Evolutionary conservation across 2,113 vertebrate species (phyloP).

Genomic region (Brachirus orientalis): DNA sequence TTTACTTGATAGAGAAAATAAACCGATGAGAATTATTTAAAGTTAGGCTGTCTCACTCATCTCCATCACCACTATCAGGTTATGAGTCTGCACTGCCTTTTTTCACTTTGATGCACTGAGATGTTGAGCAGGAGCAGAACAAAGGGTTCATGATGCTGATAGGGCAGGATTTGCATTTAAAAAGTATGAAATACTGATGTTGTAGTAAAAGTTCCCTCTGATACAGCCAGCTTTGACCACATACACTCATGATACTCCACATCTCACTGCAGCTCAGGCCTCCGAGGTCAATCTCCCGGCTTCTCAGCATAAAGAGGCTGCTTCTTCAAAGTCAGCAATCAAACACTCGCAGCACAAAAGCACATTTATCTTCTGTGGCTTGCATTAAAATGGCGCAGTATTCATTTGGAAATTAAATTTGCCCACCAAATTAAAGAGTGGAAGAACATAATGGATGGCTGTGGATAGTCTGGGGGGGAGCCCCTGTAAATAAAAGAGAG

Average conservation of each 20-base stretch:
- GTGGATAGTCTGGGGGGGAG: conserved; percentile 47
- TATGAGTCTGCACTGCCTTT: conserved; percentile 10
- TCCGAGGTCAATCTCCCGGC: conserved; percentile 46
- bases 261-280: conserved; percentile 32
- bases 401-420: conserved; percentile 81
- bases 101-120: conserved; percentile 8
- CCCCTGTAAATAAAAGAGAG: conserved; percentile 63
- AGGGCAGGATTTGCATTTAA: neutral
- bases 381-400: conserved; percentile 67
- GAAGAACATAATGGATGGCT: conserved; percentile 71
- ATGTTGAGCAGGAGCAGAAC: neutral
- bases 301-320: conserved; percentile 49
- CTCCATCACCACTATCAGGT: conserved; percentile 5
- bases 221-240: conserved; percentile 6
- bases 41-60: neutral
- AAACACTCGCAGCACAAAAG: conserved; percentile 71
- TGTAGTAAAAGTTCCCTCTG: neutral
- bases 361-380: conserved; percentile 70
- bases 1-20: no score
- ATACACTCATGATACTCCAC: conserved; percentile 19
- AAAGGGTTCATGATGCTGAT: conserved; percentile 7
- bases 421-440: conserved; percentile 76
- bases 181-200: conserved; percentile 7
- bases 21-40: neutral
- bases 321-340: conserved; percentile 72